Evolutionary conservation across 2,113 vertebrate species (phyloP), one percentile per base, ranked within the genome.

Genomic region (Sterna hirundo): DNA sequence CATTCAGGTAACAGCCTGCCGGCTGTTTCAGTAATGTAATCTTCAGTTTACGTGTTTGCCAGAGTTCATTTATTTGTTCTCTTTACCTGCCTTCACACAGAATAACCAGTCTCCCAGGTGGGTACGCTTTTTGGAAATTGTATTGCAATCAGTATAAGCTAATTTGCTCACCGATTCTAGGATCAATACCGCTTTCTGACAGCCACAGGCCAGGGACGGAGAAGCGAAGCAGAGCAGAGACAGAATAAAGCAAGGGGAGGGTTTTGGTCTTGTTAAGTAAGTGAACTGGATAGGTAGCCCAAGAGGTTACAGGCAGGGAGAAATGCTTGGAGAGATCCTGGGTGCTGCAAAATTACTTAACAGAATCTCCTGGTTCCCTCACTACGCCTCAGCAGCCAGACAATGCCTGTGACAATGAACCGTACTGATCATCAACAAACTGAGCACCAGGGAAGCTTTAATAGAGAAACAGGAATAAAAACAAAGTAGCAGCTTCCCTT

Each of bases 81-180:
- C 18, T 34, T 29, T 14, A 19, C 32, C 30, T 19, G 15, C 22
- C 64, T 46, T 62, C n/a, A 36, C 22, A 15, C 40, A 32, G 40
- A 36, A 61, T 25, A 72, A 55, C 9, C 20, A 7, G 13, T 10
- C 22, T 42, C 47, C 5, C 36, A 30, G 9, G 3, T 17, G 23
- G 5, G 10, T 9, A 5, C 11, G 17, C 38, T n/a, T 54, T n/a
- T 36, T 32, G 10, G 32, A 69, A 57, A 23, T 14, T 0, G 0
- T 18, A 38, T 3, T 38, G 62, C 21, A 49, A 42, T 38, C 55
- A 44, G 25, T 26, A 15, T 2, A 54, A 22, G 8, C 9, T 21
- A 12, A n/a, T 42, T 13, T 27, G 11, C 30, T 71, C 18, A 27
- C 21, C 1, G 0, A 10, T 36, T 32, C 9, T 2, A 14, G 44